phyloP scores from a whole-genome alignment of 2,113 vertebrate species.

The Theristicus caerulescens region DNA sequence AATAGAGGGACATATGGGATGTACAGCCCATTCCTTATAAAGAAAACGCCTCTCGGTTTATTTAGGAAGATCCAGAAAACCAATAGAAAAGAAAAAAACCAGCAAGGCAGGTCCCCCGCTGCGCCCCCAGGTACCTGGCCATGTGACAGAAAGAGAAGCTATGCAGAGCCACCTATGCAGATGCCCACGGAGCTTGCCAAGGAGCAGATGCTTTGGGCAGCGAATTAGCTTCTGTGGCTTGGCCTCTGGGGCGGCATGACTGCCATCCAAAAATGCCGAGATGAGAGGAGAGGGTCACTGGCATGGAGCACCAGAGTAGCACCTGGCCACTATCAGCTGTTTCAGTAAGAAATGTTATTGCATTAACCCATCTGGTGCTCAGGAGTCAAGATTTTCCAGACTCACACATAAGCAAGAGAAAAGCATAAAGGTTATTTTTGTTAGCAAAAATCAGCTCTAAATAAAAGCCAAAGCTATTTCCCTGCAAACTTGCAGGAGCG shows the following conservation, averaged over 20 bases:
- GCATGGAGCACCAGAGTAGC: neutral
- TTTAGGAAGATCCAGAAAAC: neutral
- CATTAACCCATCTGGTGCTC: neutral
- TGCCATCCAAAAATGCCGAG: neutral
- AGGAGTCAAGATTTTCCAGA: neutral
- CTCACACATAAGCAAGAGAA: neutral
- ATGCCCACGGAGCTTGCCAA: neutral
- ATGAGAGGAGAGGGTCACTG: neutral
- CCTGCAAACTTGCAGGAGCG: constrained; percentile 19
- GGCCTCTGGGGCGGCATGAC: neutral
- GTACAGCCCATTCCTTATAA: constrained; percentile 15
- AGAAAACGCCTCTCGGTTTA: neutral
- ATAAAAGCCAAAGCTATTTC: constrained; percentile 18
- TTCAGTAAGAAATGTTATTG: neutral
- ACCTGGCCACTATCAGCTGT: neutral
- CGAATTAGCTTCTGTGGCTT: neutral
- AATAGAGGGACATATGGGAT: neutral
- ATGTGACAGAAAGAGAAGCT: neutral
- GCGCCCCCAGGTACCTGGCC: neutral
- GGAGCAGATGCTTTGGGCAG: neutral
- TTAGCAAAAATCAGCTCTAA: neutral
- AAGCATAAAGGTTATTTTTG: constrained; percentile 5
- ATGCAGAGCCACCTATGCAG: neutral
- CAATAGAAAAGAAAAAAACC: neutral
- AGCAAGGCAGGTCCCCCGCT: neutral